Evolutionary conservation across 2,888 invertebrate species (phyloP).

Genomic region (Acanthosoma haemorrhoidale): DNA sequence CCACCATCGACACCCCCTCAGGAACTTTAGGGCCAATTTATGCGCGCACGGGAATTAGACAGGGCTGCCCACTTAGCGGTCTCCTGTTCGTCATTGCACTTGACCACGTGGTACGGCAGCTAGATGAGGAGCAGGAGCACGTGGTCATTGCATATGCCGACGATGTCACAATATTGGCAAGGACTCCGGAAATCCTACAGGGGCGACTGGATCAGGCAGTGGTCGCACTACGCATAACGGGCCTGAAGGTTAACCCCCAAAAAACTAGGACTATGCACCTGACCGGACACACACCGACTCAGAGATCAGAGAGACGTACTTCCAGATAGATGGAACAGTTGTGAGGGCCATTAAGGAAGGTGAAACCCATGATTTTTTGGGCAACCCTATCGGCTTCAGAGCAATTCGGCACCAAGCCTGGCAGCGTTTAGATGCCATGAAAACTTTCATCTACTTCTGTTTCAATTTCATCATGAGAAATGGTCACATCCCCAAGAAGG

Average conservation of each 20-base stretch:
- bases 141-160: too few species aligned
- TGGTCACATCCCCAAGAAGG: not conserved
- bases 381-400: slow-evolving; percentile 23
- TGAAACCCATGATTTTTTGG: slow-evolving; percentile 1
- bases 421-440: not conserved
- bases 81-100: too few species aligned
- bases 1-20: not conserved
- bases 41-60: slow-evolving; percentile 9
- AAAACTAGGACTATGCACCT: slow-evolving; percentile 14
- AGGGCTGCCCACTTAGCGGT: slow-evolving; percentile 27
- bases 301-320: not conserved
- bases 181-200: not conserved
- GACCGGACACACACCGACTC: not conserved
- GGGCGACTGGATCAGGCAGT: not conserved
- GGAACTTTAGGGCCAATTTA: not conserved
- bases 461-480: slow-evolving; percentile 13
- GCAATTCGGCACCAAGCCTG: not conserved
- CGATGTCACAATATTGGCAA: too few species aligned
- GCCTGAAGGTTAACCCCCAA: not conserved
- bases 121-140: too few species aligned
- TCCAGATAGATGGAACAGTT: not conserved
- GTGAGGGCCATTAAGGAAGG: not conserved
- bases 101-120: not conserved
- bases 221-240: not conserved
- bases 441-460: not conserved